Evolutionary conservation across 2,888 invertebrate genomes (phyloP).

Genomic region (Drosophila putrida): DNA sequence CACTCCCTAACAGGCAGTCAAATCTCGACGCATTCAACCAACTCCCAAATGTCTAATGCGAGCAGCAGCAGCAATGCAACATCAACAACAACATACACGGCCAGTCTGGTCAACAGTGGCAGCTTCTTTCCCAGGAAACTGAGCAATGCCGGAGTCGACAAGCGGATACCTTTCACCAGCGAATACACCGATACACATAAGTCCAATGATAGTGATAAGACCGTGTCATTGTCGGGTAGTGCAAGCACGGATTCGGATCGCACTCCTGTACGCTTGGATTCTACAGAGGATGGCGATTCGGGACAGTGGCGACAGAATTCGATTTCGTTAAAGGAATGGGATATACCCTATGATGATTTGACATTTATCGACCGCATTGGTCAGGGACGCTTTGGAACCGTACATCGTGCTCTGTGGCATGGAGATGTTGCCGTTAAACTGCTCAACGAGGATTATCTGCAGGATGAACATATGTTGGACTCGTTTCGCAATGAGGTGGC

Average conservation of each 20-base stretch:
- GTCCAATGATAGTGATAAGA: constrained; percentile 89
- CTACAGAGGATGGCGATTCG: constrained; percentile 92
- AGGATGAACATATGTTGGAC: constrained; percentile 95
- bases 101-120: constrained; percentile 67
- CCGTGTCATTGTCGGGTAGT: constrained; percentile 90
- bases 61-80: constrained; percentile 56
- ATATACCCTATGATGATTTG: constrained; percentile 98
- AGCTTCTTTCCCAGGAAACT: constrained; percentile 86
- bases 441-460: constrained; percentile 95
- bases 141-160: constrained; percentile 82
- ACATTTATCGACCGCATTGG: constrained; percentile 95
- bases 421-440: constrained; percentile 99
- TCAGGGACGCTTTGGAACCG: constrained; percentile 96
- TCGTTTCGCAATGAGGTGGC: constrained; percentile 98
- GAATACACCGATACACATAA: constrained; percentile 87
- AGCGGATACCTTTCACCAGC: constrained; percentile 80
- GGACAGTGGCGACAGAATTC: constrained; percentile 93
- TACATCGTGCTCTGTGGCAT: constrained; percentile 98
- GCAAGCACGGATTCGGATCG: constrained; percentile 94
- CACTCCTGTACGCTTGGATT: constrained; percentile 91
- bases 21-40: constrained; percentile 52
- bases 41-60: constrained; percentile 49
- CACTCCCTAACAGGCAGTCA: constrained; percentile 62
- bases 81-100: constrained; percentile 58
- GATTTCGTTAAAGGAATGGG: constrained; percentile 97